Conservation (phyloP, 2,113 vertebrate species). For the Athene cunicularia region DNA sequence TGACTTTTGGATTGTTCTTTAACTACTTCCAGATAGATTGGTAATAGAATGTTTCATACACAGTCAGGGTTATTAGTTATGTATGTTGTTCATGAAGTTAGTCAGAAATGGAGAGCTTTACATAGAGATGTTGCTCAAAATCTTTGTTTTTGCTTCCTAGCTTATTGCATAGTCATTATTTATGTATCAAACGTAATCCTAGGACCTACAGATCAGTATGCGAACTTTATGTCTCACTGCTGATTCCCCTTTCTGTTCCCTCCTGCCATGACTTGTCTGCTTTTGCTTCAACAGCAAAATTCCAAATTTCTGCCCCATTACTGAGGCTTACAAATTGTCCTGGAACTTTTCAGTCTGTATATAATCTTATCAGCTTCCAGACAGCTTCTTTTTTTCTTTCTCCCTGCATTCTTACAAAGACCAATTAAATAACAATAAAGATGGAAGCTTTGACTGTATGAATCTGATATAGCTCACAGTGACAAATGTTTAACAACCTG, state of each 20-base stretch:
- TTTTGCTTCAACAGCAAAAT: background rate
- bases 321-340: background rate
- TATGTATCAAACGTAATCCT: background rate
- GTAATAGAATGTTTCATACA: background rate
- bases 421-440: background rate
- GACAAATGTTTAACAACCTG: constrained; percentile 24
- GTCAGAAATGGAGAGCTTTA: background rate
- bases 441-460: background rate
- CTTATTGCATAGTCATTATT: background rate
- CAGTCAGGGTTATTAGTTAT: background rate
- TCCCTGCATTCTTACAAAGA: background rate
- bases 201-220: background rate
- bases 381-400: background rate
- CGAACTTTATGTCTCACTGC: background rate
- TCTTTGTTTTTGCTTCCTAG: background rate
- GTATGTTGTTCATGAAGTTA: background rate
- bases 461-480: background rate
- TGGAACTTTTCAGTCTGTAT: background rate
- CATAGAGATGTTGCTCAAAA: background rate
- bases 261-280: background rate
- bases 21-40: background rate
- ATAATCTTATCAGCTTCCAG: background rate
- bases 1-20: background rate
- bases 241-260: background rate
- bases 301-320: background rate